phyloP scores from a whole-genome alignment of 2,113 vertebrate species.

The Pao palembangensis region DNA sequence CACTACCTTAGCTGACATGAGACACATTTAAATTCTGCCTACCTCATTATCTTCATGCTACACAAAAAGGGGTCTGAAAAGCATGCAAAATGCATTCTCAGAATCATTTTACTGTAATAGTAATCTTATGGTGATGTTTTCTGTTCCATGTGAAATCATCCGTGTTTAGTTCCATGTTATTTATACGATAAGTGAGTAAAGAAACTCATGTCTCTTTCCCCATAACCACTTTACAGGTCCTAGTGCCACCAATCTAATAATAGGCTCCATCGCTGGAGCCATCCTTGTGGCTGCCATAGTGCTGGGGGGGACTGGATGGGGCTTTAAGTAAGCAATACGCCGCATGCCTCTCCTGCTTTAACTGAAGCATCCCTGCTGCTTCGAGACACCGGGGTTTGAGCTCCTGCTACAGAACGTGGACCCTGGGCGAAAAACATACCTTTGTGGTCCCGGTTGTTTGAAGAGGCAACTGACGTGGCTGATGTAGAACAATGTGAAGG shows the following conservation, averaged over 20 bases:
- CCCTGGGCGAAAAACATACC: slow-evolving; percentile 12
- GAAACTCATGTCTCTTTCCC: slow-evolving; percentile 89
- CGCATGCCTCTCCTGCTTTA: slow-evolving; percentile 91
- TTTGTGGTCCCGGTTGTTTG: not conserved
- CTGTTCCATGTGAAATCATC: slow-evolving; percentile 70
- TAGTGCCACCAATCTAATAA: slow-evolving; percentile 99
- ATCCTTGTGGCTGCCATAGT: slow-evolving; percentile 99
- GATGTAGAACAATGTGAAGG: not conserved
- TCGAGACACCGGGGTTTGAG: slow-evolving; percentile 88
- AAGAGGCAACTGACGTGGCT: not conserved
- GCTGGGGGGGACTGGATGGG: slow-evolving; percentile 99
- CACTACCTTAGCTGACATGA: slow-evolving; percentile 43
- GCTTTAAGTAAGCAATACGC: slow-evolving; percentile 99
- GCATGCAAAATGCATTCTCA: slow-evolving; percentile 62
- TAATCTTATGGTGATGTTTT: slow-evolving; percentile 65
- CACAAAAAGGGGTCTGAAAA: slow-evolving; percentile 50
- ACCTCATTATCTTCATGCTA: slow-evolving; percentile 40
- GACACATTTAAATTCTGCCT: slow-evolving; percentile 38
- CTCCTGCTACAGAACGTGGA: slow-evolving; percentile 86
- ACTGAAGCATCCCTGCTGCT: slow-evolving; percentile 90
- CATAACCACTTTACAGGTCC: slow-evolving; percentile 98
- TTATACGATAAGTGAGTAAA: slow-evolving; percentile 60
- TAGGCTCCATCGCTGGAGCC: slow-evolving; percentile 99
- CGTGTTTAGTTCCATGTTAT: slow-evolving; percentile 66
- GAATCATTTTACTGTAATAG: slow-evolving; percentile 56